phyloP scores from a whole-genome alignment of 1,140 invertebrate genomes.

The Eubasilissa regina region DNA sequence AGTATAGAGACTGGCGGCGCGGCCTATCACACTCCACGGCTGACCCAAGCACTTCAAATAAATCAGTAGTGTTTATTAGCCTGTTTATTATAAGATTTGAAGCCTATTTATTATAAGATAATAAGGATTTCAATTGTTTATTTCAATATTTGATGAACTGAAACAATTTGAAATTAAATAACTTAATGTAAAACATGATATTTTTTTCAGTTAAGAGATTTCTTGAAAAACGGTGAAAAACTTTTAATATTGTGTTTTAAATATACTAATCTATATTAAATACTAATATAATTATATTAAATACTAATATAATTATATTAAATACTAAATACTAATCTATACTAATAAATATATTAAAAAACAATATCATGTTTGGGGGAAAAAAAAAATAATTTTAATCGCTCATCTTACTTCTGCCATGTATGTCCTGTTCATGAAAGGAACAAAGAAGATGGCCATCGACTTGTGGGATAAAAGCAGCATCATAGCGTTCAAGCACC shows the following conservation, averaged over 20 bases:
- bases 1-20: slow-evolving; percentile 78
- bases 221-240: no score
- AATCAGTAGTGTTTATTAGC: not conserved
- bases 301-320: no score
- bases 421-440: slow-evolving; percentile 76
- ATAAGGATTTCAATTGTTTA: not conserved
- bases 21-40: slow-evolving; percentile 76
- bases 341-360: not conserved
- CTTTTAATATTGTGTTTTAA: no score
- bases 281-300: no score
- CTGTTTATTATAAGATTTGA: not conserved
- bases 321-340: not conserved
- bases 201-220: no score
- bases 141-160: not conserved
- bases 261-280: no score
- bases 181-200: not conserved
- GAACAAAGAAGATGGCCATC: slow-evolving; percentile 78
- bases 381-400: not conserved
- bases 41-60: slow-evolving; percentile 71
- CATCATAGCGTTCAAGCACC: slow-evolving; percentile 76
- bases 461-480: slow-evolving; percentile 77
- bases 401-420: slow-evolving; percentile 73
- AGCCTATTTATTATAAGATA: not conserved
- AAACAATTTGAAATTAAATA: not conserved
- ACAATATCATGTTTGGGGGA: not conserved